A percentile compares a stretch with the other conserved stretches of the same genome.
These are phyloP conservation scores for Galeopsomyia nigrocyanea DNA, from an alignment of 2,888 invertebrate genomes.

Conservation along the genomic window DNA sequence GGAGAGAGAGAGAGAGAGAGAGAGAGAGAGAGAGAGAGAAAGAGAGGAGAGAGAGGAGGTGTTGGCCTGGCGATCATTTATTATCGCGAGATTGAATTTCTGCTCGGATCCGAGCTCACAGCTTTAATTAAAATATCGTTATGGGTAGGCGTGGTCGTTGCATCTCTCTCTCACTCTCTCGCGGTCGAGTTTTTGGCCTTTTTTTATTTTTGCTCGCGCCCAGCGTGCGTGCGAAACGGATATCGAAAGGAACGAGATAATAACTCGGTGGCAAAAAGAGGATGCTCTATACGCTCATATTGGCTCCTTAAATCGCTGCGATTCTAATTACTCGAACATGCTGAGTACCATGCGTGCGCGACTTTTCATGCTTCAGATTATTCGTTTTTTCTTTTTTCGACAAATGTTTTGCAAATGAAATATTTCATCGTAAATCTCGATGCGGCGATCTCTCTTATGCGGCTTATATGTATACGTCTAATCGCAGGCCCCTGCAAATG, in stretches of 20 bases:
- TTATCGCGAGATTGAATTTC: slow-evolving; percentile 70
- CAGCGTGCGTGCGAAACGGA: slow-evolving; percentile 37
- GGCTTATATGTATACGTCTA: too few relatives aligned
- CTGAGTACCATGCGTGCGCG: slow-evolving; percentile 14
- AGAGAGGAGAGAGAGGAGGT: slow-evolving; percentile 57
- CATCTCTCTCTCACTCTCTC: slow-evolving; percentile 32
- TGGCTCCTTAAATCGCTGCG: slow-evolving; percentile 38
- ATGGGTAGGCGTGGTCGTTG: slow-evolving; percentile 68
- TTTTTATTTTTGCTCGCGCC: not conserved
- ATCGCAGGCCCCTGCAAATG: too few relatives aligned
- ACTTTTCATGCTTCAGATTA: too few relatives aligned
- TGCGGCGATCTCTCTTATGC: too few relatives aligned
- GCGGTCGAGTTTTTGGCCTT: not conserved
- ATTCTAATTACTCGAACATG: slow-evolving; percentile 40
- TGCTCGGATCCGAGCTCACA: slow-evolving; percentile 47
- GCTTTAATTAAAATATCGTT: slow-evolving; percentile 70
- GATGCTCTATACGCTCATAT: slow-evolving; percentile 1
- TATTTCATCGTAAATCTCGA: too few relatives aligned
- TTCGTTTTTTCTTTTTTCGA: too few relatives aligned
- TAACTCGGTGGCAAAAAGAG: slow-evolving; percentile 47
- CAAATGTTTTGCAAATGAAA: too few relatives aligned
- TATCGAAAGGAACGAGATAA: slow-evolving; percentile 53
- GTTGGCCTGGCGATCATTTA: slow-evolving; percentile 68
- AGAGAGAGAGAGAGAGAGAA: slow-evolving; percentile 17
- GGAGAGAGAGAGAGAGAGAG: slow-evolving; percentile 24